Conservation (phyloP, 37 sponge, comb jelly and placozoan species). For the Bolinopsis microptera region DNA sequence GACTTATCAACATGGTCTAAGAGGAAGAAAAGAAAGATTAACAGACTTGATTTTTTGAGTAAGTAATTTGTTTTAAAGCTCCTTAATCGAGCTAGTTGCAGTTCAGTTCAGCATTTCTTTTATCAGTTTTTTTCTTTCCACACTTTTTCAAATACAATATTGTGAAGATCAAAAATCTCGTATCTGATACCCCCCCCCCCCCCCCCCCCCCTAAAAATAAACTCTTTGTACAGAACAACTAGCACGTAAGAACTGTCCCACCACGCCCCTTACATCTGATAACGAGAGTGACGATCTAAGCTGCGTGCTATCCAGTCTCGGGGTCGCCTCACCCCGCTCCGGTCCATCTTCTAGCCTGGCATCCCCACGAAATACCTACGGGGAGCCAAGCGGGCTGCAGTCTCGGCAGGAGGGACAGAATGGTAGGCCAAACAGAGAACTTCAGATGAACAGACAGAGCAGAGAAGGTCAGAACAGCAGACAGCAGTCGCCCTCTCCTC, state of each 20-base stretch:
- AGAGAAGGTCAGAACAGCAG: background rate
- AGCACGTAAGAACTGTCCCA: background rate
- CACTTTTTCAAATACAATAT: too few relatives aligned
- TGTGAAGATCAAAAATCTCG: too few relatives aligned
- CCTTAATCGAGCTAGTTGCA: background rate
- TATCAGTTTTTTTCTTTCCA: background rate
- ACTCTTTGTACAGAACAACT: conserved; percentile 31
- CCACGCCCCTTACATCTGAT: conserved; percentile 1
- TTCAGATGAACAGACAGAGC: background rate
- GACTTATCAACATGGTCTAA: conserved; percentile 3
- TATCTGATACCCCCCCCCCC: too few relatives aligned
- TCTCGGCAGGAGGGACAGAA: background rate
- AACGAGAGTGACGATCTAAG: conserved; percentile 57
- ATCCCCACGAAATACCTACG: background rate
- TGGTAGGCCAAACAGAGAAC: background rate
- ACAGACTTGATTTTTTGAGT: conserved; percentile 48
- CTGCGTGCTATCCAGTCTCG: conserved; percentile 33
- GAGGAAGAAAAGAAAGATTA: conserved; percentile 36
- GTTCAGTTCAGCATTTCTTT: background rate
- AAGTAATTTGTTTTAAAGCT: background rate
- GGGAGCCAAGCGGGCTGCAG: conserved; percentile 26
- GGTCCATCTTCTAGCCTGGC: background rate
- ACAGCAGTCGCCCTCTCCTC: background rate
- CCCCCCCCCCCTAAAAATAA: too few relatives aligned
- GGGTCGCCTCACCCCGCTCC: conserved; percentile 37